Evolutionary conservation across 2,797 vertebrate species (phyloP), one percentile per base, ranked within the genome.

Genomic region (Petrocephalus sullivani): DNA sequence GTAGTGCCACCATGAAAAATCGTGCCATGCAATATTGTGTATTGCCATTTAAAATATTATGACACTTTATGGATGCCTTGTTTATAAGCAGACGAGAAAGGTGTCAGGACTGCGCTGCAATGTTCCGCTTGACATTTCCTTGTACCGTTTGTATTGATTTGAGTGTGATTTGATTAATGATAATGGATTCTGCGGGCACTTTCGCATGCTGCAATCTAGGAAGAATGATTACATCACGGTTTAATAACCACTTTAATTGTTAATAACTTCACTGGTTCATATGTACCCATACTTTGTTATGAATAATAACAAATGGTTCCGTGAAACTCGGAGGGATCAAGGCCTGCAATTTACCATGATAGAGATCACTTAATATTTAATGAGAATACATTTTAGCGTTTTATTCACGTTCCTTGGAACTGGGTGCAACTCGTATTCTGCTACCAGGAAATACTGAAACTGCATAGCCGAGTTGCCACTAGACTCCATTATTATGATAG

Each of bases 1-100:
- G 64, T 71, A 71, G 33, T 12, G 64, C 28, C 64, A 71, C 64
- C 14, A 71, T 71, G 64, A 71, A 28, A 71, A 33, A 78, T 78
- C 41, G 41, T 41, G 6, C 16, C 71, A 46, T 46, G 71, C 28
- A 46, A 78, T 46, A 46, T 46, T 78, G 37, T 46, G 92, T 91
- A 91, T 91, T 90, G 94, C 93, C 93, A 93, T 87, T 78, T 78
- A 78, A 78, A 78, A 78, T 78, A 78, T 78, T 78, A 78, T 78
- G 71, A 78, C 71, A 46, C 71, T 41, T 78, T 78, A 78, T 46
- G 71, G 37, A 78, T 78, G 71, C 71, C 14, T 78, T 46, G 71
- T 78, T 78, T 46, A 78, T 78, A 78, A 78, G 33, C 37, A 78
- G 46, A 78, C 41, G 71, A 78, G 71, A 78, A 78, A 78, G 5